Evolutionary conservation across 2,797 vertebrate genomes (phyloP).

Genomic region (Tadarida brasiliensis): DNA sequence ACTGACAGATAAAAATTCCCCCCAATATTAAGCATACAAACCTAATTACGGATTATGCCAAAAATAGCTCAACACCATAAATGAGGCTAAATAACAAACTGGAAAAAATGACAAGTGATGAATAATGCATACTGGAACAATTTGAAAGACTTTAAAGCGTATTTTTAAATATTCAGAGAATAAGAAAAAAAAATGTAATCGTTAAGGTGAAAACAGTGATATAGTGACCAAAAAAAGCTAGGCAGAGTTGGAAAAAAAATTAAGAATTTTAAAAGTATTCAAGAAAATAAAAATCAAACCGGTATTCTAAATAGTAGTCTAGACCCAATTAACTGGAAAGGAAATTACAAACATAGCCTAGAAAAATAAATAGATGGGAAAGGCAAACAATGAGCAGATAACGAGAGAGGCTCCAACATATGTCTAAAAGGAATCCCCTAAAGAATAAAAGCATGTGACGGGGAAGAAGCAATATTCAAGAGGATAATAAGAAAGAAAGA

Average conservation of each 20-base stretch:
- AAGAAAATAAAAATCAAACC: neutral
- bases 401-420: neutral
- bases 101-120: neutral
- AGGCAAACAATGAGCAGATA: neutral
- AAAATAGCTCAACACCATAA: neutral
- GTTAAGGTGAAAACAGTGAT: neutral
- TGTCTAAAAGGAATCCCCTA: neutral
- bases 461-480: neutral
- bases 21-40: neutral
- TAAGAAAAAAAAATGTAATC: neutral
- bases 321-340: neutral
- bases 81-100: neutral
- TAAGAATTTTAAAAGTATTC: neutral
- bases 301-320: neutral
- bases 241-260: neutral
- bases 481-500: neutral
- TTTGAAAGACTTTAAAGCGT: neutral
- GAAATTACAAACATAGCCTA: neutral
- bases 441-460: neutral
- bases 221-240: neutral
- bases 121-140: neutral
- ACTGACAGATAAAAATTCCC: neutral
- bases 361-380: neutral
- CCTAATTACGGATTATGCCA: neutral
- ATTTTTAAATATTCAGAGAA: neutral